Percentiles rank a stretch among this genome's conserved stretches.
phyloP scores from a whole-genome alignment of 2,113 vertebrate genomes.

The Oceanites oceanicus region DNA sequence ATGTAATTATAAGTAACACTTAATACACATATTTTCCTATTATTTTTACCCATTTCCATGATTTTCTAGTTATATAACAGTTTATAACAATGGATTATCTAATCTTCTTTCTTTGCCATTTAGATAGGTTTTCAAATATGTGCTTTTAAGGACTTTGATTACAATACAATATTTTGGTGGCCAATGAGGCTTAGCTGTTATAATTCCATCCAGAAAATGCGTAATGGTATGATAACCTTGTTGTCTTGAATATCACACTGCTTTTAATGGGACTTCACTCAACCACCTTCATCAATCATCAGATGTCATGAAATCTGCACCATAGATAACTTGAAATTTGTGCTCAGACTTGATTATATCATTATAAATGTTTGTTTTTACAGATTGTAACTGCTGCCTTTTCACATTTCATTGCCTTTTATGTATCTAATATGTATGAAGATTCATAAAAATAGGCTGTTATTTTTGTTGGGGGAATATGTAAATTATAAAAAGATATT shows the following conservation, averaged over 20 bases:
- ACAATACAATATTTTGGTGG: conserved; percentile 1
- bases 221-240: not conserved
- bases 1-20: not conserved
- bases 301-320: not conserved
- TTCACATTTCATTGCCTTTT: not conserved
- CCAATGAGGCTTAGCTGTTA: not conserved
- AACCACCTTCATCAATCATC: not conserved
- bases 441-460: not conserved
- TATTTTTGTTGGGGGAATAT: not conserved
- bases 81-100: not conserved
- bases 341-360: not conserved
- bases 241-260: not conserved
- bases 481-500: not conserved
- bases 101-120: not conserved
- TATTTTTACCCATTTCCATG: not conserved
- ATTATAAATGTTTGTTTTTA: not conserved
- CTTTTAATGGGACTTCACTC: not conserved
- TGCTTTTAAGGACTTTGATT: conserved; percentile 13
- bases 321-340: not conserved
- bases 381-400: not conserved
- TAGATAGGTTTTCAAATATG: not conserved
- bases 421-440: not conserved
- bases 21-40: not conserved
- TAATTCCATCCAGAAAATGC: conserved; percentile 30
- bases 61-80: not conserved